Evolutionary conservation across 1,140 invertebrate species (phyloP).

Genomic region (Eurosta solidaginis): DNA sequence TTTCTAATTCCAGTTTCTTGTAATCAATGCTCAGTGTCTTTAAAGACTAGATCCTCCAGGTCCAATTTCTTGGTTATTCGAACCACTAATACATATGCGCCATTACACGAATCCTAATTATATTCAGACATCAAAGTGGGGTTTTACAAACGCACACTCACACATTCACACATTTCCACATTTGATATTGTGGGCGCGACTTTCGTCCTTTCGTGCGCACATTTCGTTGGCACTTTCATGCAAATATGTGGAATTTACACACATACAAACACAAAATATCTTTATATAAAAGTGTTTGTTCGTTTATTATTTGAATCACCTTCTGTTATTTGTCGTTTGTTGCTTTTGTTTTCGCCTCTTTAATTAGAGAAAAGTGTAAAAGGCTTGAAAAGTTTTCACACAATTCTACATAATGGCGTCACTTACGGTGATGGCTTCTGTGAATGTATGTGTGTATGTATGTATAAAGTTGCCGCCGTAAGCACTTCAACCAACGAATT

Average conservation of each 20-base stretch:
- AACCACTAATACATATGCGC: neutral
- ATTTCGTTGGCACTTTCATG: neutral
- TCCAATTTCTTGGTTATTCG: neutral
- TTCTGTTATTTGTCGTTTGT: neutral
- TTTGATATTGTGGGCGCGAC: neutral
- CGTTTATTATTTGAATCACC: neutral
- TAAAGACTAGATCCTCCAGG: too few relatives aligned
- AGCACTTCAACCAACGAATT: neutral
- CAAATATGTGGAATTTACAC: neutral
- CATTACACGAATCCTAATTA: neutral
- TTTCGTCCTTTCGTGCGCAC: neutral
- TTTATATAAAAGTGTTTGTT: neutral
- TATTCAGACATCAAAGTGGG: neutral
- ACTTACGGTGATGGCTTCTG: neutral
- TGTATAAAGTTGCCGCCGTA: neutral
- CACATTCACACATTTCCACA: neutral
- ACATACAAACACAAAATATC: neutral
- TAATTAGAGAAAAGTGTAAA: conserved; percentile 9
- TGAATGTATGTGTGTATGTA: neutral
- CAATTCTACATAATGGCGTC: conserved; percentile 19
- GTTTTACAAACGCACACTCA: neutral
- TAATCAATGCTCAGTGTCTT: too few relatives aligned
- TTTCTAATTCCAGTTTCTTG: too few relatives aligned
- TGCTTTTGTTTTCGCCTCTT: conserved; percentile 9
- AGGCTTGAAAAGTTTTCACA: conserved; percentile 21